These are phyloP conservation scores for Hydrotaea diabolus DNA, from an alignment of 2,888 invertebrate species.

Conservation along the genomic window DNA sequence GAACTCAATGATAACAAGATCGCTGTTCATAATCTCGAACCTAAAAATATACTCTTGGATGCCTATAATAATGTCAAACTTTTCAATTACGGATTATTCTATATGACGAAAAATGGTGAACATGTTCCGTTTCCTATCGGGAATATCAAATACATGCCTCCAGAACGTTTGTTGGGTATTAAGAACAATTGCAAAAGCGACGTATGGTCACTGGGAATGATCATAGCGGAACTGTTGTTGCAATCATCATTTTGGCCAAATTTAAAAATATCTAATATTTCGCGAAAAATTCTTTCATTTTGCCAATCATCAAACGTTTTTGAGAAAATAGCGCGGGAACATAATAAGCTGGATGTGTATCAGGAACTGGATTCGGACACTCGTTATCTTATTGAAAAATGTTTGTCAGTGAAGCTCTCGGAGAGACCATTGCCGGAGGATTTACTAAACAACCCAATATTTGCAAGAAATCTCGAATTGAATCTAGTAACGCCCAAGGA, in stretches of 20 bases:
- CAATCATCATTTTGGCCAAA: slow-evolving; percentile 87
- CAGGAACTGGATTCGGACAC: slow-evolving; percentile 72
- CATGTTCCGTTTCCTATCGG: slow-evolving; percentile 95
- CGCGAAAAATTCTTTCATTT: slow-evolving; percentile 87
- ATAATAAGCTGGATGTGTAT: slow-evolving; percentile 83
- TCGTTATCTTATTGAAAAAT: slow-evolving; percentile 85
- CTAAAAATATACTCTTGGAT: slow-evolving; percentile 91
- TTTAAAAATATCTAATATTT: slow-evolving; percentile 86
- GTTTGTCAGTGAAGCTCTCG: slow-evolving; percentile 86
- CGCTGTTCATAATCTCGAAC: slow-evolving; percentile 89
- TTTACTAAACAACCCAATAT: slow-evolving; percentile 83
- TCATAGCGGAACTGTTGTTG: slow-evolving; percentile 90
- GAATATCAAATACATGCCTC: slow-evolving; percentile 89
- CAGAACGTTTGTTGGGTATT: slow-evolving; percentile 87
- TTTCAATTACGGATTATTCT: slow-evolving; percentile 95
- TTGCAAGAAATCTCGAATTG: slow-evolving; percentile 80
- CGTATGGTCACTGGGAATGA: slow-evolving; percentile 96
- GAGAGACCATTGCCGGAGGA: slow-evolving; percentile 84
- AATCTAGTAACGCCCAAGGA: slow-evolving; percentile 73
- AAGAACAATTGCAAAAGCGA: slow-evolving; percentile 90
- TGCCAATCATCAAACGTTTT: slow-evolving; percentile 80
- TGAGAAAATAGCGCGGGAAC: slow-evolving; percentile 89
- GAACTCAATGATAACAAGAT: slow-evolving; percentile 88
- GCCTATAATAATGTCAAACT: slow-evolving; percentile 88
- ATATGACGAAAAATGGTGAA: slow-evolving; percentile 93